Evolutionary conservation across 1,140 invertebrate genomes (phyloP), one percentile per base, ranked within the genome.

Genomic region (Bemisia tabaci): DNA sequence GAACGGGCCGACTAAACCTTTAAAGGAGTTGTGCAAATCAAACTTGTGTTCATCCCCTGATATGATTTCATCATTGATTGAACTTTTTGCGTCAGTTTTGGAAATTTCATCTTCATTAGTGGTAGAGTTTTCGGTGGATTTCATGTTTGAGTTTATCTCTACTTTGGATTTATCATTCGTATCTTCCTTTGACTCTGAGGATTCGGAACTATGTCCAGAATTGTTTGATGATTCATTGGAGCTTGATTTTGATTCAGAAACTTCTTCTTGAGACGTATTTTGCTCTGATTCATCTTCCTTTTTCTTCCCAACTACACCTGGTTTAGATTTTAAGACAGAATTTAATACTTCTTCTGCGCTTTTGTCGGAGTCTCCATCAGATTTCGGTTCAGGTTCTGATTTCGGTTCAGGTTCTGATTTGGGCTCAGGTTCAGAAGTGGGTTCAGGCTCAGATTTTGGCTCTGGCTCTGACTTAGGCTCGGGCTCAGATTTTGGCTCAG

Each of bases 361-460:
- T 48, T 48, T 48, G 33, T 48, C 22, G 61, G 58, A 65, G 65
- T 71, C 62, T 9, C 61, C 21, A 64, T 70, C 67, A 26, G 62
- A 24, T 60, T 68, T 63, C 9, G 60, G 17, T 24, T 63, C 48
- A 24, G 67, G 65, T 25, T 71, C 67, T 63, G 65, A 68, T 66
- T 65, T 63, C 60, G 63, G 65, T 63, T 72, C 67, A 27, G 69
- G 48, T 63, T 67, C 65, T n/a, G 60, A 26, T 60, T 70, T 70
- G 33, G 75, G 70, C 70, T 76, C 71, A 1, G 74, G 69, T 72
- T 74, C 73, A 9, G 71, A 60, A 65, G 71, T 69, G 25, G 73
- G 68, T 71, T 76, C 70, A 12, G 74, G 68, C 69, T 72, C 72
- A 21, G 77, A 67, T 70, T 74, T 72, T 22, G 71, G 70, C 64